Evolutionary conservation across 2,113 vertebrate species (phyloP).

Genomic region (Excalfactoria chinensis): DNA sequence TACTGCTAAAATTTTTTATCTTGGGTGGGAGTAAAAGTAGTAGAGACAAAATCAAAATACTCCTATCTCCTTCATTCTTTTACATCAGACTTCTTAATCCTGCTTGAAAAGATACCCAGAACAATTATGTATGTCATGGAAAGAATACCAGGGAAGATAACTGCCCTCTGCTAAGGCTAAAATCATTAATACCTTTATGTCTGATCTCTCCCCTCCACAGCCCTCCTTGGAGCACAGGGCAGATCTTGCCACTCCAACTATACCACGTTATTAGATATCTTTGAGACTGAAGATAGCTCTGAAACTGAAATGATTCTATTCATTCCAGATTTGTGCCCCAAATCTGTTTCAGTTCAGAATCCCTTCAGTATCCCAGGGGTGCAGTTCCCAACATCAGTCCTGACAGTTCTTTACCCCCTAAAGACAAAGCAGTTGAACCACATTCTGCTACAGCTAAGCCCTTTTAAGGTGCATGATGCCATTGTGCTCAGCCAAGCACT

Average conservation of each 20-base stretch:
- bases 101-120: conserved; percentile 16
- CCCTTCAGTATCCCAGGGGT: neutral
- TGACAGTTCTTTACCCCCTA: neutral
- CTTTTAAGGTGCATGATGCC: neutral
- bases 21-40: conserved; percentile 6
- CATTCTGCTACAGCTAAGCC: neutral
- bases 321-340: neutral
- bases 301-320: neutral
- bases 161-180: conserved; percentile 42
- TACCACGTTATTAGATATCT: neutral
- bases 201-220: neutral
- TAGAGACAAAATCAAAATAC: conserved; percentile 57
- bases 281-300: conserved; percentile 7
- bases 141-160: conserved; percentile 27
- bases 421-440: neutral
- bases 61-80: conserved; percentile 43
- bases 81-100: conserved; percentile 44
- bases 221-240: neutral
- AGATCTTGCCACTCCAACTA: neutral
- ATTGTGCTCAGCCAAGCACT: neutral
- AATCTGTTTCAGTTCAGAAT: neutral
- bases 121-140: neutral
- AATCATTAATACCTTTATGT: conserved; percentile 33
- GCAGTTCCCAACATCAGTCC: neutral
- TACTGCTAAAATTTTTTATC: conserved; percentile 38